Base-by-base conservation (phyloP, 2,888 invertebrate genomes). In the Limnephilus marmoratus region DNA sequence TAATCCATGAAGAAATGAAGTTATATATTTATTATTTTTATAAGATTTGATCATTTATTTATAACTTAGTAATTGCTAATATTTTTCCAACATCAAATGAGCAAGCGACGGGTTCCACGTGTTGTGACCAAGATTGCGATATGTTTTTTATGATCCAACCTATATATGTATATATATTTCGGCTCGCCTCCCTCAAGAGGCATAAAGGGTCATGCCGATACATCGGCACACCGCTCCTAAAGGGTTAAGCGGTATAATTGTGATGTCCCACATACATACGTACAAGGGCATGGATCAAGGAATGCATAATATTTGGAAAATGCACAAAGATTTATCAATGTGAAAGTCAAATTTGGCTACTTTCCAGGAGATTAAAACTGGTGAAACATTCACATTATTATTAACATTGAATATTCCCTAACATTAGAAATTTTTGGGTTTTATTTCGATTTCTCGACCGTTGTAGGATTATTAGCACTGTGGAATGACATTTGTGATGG, bases 331-430 rank as follows among this genome's bases (percentile, higher is more conserved):
- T 68, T 68, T 68, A 68, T 18, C 68, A 68, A 24, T 68, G 13
- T 68, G 68, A 24, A 68, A 24, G 68, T 68, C 68, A 68, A 4
- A 68, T 68, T 53, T 68, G 68, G 68, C 68, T 68, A 18, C 68
- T 68, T 68, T 68, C 68, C 68, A 68, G 68, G 68, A 68, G 18
- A 68, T 68, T 68, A 68, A 68, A 18, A 68, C 24, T 68, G 68
- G 68, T 68, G 18, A 68, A 68, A 24, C 24, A 68, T 41, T 37
- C 34, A 41, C 3, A 45, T 93, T 93, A 92, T 91, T 93, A 90
- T 53, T 53, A 18, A 68, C 68, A 24, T 68, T 68, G 68, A 68
- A 24, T 3, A 68, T 68, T 68, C 68, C 68, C 24, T n/a, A 68
- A 68, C n/a, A 68, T 68, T 7, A 24, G 68, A 68, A 18, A 68